These are phyloP conservation scores for Microdon myrmicae DNA, from an alignment of 2,888 invertebrate species.

Conservation along the genomic window DNA sequence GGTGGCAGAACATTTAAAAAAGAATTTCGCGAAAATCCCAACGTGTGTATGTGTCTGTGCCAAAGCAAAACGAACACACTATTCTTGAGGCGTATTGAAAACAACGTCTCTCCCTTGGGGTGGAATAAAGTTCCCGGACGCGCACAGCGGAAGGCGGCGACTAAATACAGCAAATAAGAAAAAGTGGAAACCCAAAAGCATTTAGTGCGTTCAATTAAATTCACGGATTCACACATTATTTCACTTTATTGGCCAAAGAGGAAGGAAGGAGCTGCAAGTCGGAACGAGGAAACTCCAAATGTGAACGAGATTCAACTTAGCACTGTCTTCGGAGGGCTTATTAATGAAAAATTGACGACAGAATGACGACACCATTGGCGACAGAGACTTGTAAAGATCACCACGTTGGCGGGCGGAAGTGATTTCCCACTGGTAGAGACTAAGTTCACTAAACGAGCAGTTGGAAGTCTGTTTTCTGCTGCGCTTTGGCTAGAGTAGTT, in stretches of 20 bases:
- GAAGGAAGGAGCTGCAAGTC: constrained; percentile 3
- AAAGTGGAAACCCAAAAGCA: constrained; percentile 17
- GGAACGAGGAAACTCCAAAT: constrained; percentile 3
- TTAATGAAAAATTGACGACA: too few species aligned
- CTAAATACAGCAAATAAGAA: background rate
- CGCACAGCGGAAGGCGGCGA: constrained; percentile 1
- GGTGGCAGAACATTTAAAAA: constrained; percentile 7
- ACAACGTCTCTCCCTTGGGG: too few species aligned
- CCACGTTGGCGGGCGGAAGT: constrained; percentile 32
- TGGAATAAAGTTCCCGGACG: too few species aligned
- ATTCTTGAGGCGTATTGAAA: constrained; percentile 2
- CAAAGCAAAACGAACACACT: background rate
- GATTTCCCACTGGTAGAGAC: constrained; percentile 36
- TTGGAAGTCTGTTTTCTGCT: constrained; percentile 20
- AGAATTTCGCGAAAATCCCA: too few species aligned
- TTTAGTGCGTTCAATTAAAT: constrained; percentile 46
- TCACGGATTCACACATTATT: constrained; percentile 48
- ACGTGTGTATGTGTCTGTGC: too few species aligned
- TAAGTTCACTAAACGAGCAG: constrained; percentile 24
- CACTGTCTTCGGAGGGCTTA: constrained; percentile 10
- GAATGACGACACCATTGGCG: constrained; percentile 7
- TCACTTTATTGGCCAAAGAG: constrained; percentile 38
- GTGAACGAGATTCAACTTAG: constrained; percentile 32
- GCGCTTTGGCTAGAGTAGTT: constrained; percentile 13
- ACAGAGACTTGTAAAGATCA: constrained; percentile 19